phyloP scores from a whole-genome alignment of 1,140 invertebrate genomes.

The Acromyrmex charruanus region DNA sequence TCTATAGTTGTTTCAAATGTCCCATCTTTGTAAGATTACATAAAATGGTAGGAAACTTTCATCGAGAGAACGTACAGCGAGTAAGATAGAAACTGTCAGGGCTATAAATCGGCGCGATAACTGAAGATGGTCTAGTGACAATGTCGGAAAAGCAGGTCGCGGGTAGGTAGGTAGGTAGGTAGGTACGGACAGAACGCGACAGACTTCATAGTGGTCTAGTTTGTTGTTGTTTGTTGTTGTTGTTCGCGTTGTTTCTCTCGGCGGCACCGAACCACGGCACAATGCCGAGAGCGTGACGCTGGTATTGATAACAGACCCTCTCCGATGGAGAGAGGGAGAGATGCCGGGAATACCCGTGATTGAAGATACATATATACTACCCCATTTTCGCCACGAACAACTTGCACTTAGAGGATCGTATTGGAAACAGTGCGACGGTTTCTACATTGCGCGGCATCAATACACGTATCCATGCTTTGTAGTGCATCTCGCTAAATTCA shows the following conservation, averaged over 20 bases:
- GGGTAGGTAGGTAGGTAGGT: conserved; percentile 12
- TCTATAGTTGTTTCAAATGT: conserved; percentile 7
- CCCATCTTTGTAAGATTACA: conserved; percentile 46
- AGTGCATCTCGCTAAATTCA: neutral
- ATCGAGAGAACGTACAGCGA: conserved; percentile 48
- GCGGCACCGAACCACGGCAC: conserved; percentile 67
- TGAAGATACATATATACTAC: conserved; percentile 64
- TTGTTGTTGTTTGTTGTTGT: conserved; percentile 76
- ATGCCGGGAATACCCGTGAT: conserved; percentile 52
- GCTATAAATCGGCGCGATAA: conserved; percentile 74
- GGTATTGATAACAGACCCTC: conserved; percentile 71
- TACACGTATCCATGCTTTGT: neutral
- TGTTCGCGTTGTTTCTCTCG: conserved; percentile 74
- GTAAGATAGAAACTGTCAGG: conserved; percentile 75
- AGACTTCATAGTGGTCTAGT: conserved; percentile 72
- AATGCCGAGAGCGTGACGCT: conserved; percentile 69
- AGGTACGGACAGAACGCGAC: conserved; percentile 46
- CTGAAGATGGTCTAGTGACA: conserved; percentile 69
- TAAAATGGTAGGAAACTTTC: conserved; percentile 45
- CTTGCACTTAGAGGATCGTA: conserved; percentile 50
- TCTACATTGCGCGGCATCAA: conserved; percentile 32
- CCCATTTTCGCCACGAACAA: conserved; percentile 62
- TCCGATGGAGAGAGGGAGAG: conserved; percentile 54
- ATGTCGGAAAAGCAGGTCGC: conserved; percentile 74
- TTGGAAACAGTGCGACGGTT: conserved; percentile 37